These are phyloP conservation scores for Oasisia sp. DNA, from an alignment of 2,888 invertebrate species.

Conservation along the genomic window DNA sequence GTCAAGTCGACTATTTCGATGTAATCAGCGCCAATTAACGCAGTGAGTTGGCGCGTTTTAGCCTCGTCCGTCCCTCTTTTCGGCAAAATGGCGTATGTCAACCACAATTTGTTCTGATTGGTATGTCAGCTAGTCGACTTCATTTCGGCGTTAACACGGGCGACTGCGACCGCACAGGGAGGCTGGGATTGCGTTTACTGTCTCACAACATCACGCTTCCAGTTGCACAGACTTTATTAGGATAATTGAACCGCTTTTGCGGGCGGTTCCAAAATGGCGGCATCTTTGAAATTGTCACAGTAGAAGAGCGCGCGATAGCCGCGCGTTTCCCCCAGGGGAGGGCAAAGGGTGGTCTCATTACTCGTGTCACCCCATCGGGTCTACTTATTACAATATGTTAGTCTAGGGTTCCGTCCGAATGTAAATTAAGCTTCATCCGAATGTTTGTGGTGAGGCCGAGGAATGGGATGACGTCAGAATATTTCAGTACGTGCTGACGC, in stretches of 20 bases:
- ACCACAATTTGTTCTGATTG: not conserved
- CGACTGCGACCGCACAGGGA: not conserved
- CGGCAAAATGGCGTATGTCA: not conserved
- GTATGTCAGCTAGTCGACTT: not conserved
- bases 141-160: not conserved
- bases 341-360: not conserved
- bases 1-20: not conserved
- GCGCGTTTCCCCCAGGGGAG: not conserved
- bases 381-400: not conserved
- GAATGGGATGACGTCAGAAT: not conserved
- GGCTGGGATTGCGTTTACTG: conserved; percentile 5
- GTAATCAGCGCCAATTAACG: conserved; percentile 5
- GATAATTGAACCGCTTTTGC: not conserved
- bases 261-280: not conserved
- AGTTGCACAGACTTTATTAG: not conserved
- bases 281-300: not conserved
- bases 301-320: not conserved
- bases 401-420: not conserved
- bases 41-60: not conserved
- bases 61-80: not conserved
- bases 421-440: not conserved
- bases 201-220: not conserved
- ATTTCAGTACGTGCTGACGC: not conserved
- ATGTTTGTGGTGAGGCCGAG: not conserved
- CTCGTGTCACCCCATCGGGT: not conserved